Conservation (phyloP, 1,140 invertebrate genomes). For the Probaryconus sp. region DNA sequence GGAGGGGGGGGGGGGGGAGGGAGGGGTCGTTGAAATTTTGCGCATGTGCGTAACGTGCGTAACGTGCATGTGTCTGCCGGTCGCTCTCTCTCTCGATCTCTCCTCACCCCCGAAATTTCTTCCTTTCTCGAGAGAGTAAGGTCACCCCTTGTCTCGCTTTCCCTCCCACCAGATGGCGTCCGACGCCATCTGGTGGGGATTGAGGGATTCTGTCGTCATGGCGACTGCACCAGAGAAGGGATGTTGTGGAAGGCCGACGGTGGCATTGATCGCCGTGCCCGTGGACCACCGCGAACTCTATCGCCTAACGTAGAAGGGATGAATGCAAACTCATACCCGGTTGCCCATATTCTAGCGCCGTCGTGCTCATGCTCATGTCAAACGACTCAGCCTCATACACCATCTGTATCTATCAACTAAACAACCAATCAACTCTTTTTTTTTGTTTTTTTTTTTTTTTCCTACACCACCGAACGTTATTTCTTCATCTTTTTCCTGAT, state of each 20-base stretch:
- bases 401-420: constrained; percentile 44
- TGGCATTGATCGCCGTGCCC: constrained; percentile 76
- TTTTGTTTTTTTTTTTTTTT: constrained; percentile 18
- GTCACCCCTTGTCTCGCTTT: constrained; percentile 66
- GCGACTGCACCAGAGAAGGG: constrained; percentile 63
- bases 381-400: constrained; percentile 16
- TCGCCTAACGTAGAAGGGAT: constrained; percentile 71
- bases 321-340: constrained; percentile 66
- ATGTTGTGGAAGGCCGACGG: constrained; percentile 68
- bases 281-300: constrained; percentile 67
- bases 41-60: constrained; percentile 38
- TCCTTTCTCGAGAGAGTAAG: constrained; percentile 54
- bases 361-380: constrained; percentile 46
- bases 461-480: not conserved
- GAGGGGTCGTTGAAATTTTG: constrained; percentile 64
- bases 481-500: constrained; percentile 40
- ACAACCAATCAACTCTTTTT: constrained; percentile 51
- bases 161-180: constrained; percentile 66
- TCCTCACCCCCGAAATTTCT: constrained; percentile 62
- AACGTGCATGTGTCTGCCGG: constrained; percentile 9
- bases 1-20: constrained; percentile 17
- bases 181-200: constrained; percentile 50
- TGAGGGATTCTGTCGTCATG: constrained; percentile 75
- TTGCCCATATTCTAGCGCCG: constrained; percentile 49
- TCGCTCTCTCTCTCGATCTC: constrained; percentile 23